Base-by-base conservation (phyloP, 64 coral and sea anemone genomes). In the Acropora yongei region DNA sequence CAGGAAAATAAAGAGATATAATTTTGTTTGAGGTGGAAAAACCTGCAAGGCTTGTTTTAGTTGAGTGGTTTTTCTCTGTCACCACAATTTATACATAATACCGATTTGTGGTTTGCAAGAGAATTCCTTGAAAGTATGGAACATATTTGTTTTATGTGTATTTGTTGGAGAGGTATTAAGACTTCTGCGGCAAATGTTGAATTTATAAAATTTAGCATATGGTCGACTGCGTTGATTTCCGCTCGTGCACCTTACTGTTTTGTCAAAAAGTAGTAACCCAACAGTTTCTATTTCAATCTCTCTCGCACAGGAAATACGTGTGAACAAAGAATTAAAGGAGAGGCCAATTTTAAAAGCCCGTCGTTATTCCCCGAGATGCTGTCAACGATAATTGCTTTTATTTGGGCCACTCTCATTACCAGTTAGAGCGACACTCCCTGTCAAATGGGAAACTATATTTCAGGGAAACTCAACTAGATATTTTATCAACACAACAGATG, bases 331-430 rank as follows among this genome's bases (percentile, higher is more conserved):
- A 30, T 30, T 30, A 42, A 81, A 55, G n/a, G 66, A 69, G 5
- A 8, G 3, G 7, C 44, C 47, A 72, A 85, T 5, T 20, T 1
- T 6, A 47, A 11, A 71, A 68, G 51, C 51, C 14, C 16, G 57
- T 82, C 65, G 20, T 57, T 82, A 9, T 85, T 42, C 11, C 65
- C 12, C 1, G 66, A 16, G 63, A 10, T 30, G 63, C 68, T 71
- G 72, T 85, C 49, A 85, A n/a, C 2, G 18, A 71, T 20, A 85
- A 69, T 85, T 71, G 45, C 6, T 41, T 14, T 49, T n/a, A 8
- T 47, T 85, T 83, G 80, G 16, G 17, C 13, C 68, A 42, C 68
- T 71, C 46, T 72, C 44, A 20, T 85, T 85, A 71, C 44, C 82
- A 85, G 44, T 72, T 85, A 30, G 41, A 67, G 44, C 5, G 61